phyloP scores from a whole-genome alignment of 2,113 vertebrate genomes.

The Orientallactaga bullata region DNA sequence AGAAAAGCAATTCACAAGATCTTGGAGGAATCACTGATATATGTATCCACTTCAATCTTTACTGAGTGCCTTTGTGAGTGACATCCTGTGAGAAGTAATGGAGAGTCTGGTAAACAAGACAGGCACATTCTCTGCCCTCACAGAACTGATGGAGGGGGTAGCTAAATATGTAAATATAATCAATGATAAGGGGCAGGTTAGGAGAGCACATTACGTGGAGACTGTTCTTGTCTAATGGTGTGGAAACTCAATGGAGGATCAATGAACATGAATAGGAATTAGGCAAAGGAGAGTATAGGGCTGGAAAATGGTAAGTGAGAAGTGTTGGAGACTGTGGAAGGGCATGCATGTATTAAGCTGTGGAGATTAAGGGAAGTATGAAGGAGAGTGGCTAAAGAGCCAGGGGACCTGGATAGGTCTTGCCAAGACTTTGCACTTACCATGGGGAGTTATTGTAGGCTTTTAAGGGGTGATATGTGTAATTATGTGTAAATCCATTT shows the following conservation, averaged over 20 bases:
- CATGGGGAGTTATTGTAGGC: neutral
- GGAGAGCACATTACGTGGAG: neutral
- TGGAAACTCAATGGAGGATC: neutral
- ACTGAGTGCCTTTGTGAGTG: neutral
- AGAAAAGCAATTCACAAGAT: conserved; percentile 34
- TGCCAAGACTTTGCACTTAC: neutral
- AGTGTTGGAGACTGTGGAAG: neutral
- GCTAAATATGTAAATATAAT: neutral
- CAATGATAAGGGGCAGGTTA: neutral
- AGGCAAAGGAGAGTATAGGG: neutral
- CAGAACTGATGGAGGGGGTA: neutral
- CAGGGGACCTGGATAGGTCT: accelerated
- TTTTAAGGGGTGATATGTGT: neutral
- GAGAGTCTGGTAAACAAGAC: neutral
- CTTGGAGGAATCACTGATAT: neutral
- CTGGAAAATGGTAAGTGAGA: neutral
- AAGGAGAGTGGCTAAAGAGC: neutral
- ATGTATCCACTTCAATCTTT: conserved; percentile 27
- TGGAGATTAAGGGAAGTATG: neutral
- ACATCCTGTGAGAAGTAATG: neutral
- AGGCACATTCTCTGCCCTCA: neutral
- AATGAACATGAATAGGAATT: neutral
- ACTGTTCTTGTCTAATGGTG: neutral
- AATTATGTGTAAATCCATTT: neutral
- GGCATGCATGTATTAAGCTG: accelerated